A percentile compares a stretch with the other conserved stretches of the same genome.
Evolutionary conservation across 2,888 invertebrate genomes (phyloP).

Genomic region (Morpho deidamia): DNA sequence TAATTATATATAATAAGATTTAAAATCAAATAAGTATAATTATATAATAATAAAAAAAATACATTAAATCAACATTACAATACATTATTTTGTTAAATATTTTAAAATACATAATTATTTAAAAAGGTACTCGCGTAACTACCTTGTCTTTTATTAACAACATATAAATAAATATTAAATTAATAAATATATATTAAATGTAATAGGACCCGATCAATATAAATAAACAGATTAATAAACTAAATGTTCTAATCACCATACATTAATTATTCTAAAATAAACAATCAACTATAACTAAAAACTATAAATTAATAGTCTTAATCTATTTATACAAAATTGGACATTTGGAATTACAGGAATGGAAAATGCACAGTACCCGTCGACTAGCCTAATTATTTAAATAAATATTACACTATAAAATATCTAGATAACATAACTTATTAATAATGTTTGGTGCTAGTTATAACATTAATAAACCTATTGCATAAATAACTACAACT

Average conservation of each 20-base stretch:
- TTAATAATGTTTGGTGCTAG: constrained; percentile 22
- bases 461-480: constrained; percentile 11
- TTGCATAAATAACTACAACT: constrained; percentile 10
- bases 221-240: constrained; percentile 33
- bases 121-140: constrained; percentile 75
- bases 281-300: background rate
- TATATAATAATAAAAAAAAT: constrained; percentile 13
- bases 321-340: constrained; percentile 69
- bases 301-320: constrained; percentile 28
- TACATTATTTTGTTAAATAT: constrained; percentile 19
- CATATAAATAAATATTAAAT: constrained; percentile 34
- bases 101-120: constrained; percentile 21
- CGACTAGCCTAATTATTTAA: constrained; percentile 64
- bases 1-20: constrained; percentile 11
- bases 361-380: constrained; percentile 73
- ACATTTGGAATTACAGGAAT: constrained; percentile 48
- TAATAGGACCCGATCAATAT: constrained; percentile 26
- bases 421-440: background rate
- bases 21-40: constrained; percentile 9
- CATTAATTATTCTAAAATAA: background rate
- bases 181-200: constrained; percentile 28
- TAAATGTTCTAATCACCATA: constrained; percentile 33
- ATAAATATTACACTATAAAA: constrained; percentile 27
- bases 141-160: constrained; percentile 43
- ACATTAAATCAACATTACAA: constrained; percentile 9